These are phyloP conservation scores for Cydia strobilella DNA, from an alignment of 1,140 invertebrate genomes.

Conservation along the genomic window DNA sequence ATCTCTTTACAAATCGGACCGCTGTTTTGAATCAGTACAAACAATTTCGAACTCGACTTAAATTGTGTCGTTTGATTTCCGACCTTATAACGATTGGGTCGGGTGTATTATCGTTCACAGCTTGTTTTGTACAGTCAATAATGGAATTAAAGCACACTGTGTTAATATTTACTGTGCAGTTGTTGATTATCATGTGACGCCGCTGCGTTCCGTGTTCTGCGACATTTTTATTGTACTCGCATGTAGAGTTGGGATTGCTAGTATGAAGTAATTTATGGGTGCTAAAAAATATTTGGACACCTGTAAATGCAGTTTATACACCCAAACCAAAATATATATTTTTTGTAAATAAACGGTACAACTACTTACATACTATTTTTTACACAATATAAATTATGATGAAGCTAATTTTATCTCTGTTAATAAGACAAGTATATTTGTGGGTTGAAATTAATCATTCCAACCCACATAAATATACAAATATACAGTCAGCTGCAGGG, in stretches of 20 bases:
- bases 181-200: slow-evolving; percentile 35
- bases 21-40: slow-evolving; percentile 28
- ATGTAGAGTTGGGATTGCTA: neutral
- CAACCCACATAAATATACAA: too few relatives aligned
- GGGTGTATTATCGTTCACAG: neutral
- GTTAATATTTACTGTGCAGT: slow-evolving; percentile 57
- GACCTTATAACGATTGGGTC: neutral
- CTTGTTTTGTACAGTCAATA: slow-evolving; percentile 45
- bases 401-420: too few relatives aligned
- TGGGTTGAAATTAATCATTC: too few relatives aligned
- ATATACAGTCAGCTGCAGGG: too few relatives aligned
- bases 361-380: too few relatives aligned
- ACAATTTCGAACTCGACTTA: slow-evolving; percentile 5
- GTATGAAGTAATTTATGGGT: neutral
- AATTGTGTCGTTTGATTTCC: neutral
- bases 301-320: too few relatives aligned
- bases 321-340: too few relatives aligned
- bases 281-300: too few relatives aligned
- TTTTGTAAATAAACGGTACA: too few relatives aligned
- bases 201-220: slow-evolving; percentile 1
- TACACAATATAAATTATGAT: too few relatives aligned
- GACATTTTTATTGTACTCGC: neutral
- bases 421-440: too few relatives aligned
- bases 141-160: slow-evolving; percentile 54
- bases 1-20: neutral